Percentiles rank a stretch among this genome's conserved stretches.
phyloP scores from a whole-genome alignment of 1,140 invertebrate species.

The Zaprionus camerounensis region DNA sequence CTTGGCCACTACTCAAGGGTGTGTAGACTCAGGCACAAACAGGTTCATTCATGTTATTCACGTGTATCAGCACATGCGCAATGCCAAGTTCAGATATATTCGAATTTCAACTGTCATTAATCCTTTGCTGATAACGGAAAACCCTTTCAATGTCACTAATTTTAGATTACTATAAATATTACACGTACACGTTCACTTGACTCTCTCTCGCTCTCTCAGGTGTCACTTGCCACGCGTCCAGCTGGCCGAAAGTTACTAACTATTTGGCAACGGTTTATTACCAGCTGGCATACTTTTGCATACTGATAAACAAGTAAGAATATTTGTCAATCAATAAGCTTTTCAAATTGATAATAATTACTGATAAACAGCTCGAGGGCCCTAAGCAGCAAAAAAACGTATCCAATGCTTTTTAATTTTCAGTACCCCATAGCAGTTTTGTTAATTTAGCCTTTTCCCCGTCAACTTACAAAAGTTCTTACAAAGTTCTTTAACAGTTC shows the following conservation, averaged over 20 bases:
- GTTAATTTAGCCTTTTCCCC: too few species aligned
- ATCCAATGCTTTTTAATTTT: too few species aligned
- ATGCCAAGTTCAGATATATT: neutral
- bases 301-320: conserved; percentile 38
- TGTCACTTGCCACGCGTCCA: conserved; percentile 12
- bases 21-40: conserved; percentile 9
- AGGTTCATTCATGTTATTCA: conserved; percentile 64
- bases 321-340: conserved; percentile 24
- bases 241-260: neutral
- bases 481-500: too few species aligned
- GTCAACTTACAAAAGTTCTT: too few species aligned
- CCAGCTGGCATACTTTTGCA: conserved; percentile 7
- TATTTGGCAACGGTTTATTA: neutral
- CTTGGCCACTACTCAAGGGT: conserved; percentile 16
- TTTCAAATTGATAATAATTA: conserved; percentile 1
- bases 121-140: conserved; percentile 5
- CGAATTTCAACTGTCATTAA: conserved; percentile 11
- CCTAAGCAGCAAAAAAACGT: neutral
- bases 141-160: neutral
- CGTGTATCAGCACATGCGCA: conserved; percentile 53
- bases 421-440: too few species aligned
- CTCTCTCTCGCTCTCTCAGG: too few species aligned
- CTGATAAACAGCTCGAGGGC: neutral
- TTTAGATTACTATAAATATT: conserved; percentile 6
- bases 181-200: neutral